These are phyloP conservation scores for Tarsius wallacei DNA, from an alignment of 2,797 vertebrate species.

Conservation along the genomic window DNA sequence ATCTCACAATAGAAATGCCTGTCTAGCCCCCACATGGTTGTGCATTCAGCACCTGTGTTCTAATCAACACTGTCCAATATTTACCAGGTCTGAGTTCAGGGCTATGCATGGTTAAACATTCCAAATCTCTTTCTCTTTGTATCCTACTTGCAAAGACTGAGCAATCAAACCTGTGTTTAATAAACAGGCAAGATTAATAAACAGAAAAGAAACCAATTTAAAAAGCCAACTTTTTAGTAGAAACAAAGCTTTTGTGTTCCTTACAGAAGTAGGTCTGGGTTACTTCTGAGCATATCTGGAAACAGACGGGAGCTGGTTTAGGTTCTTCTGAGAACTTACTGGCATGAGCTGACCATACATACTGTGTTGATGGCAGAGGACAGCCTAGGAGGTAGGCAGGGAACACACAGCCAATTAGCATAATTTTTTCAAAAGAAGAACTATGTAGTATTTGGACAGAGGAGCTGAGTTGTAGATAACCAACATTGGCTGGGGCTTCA, in stretches of 20 bases:
- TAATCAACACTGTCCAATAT: conserved; percentile 12
- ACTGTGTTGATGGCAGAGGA: not conserved
- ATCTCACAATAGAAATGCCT: not conserved
- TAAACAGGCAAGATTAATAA: not conserved
- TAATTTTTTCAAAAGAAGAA: too few species aligned
- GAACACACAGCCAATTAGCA: too few species aligned
- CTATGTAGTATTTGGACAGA: not conserved
- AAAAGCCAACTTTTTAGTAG: not conserved
- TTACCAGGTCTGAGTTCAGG: not conserved
- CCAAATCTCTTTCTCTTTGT: not conserved
- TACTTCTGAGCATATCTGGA: not conserved
- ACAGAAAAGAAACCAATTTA: conserved; percentile 50
- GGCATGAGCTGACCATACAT: not conserved
- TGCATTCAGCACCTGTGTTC: not conserved
- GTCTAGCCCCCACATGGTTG: not conserved
- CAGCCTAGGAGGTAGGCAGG: too few species aligned
- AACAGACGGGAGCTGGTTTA: not conserved
- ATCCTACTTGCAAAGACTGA: conserved; percentile 22
- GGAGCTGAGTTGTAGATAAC: not conserved
- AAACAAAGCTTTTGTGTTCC: conserved; percentile 1
- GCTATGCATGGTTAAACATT: not conserved
- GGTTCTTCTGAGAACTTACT: not conserved
- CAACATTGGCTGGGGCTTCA: not conserved
- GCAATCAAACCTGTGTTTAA: not conserved
- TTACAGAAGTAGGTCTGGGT: not conserved